Evolutionary conservation across 2,113 vertebrate species (phyloP).

Genomic region (Labrus mixtus): DNA sequence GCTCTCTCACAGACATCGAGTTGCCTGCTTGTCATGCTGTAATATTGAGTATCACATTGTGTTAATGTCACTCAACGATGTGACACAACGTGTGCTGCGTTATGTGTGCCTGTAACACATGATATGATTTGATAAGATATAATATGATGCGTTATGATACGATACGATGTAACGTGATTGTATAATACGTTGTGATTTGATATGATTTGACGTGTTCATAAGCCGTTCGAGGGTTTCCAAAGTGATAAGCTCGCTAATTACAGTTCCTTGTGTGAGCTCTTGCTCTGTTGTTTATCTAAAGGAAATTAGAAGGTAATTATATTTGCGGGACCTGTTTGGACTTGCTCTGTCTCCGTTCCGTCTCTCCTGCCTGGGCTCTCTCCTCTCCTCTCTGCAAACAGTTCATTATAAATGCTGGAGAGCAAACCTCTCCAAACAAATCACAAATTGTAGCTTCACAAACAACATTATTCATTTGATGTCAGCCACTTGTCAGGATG

Average conservation of each 20-base stretch:
- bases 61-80: neutral
- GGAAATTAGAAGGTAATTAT: constrained; percentile 67
- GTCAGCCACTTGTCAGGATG: constrained; percentile 71
- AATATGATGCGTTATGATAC: neutral
- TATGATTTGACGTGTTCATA: neutral
- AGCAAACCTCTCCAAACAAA: constrained; percentile 62
- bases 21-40: neutral
- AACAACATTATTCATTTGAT: constrained; percentile 66
- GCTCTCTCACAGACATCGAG: neutral
- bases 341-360: constrained; percentile 20
- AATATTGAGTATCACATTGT: neutral
- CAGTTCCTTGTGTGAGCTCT: constrained; percentile 46
- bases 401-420: constrained; percentile 67
- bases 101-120: neutral
- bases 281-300: constrained; percentile 62
- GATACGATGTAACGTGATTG: constrained; percentile 8
- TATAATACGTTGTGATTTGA: constrained; percentile 2
- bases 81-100: neutral
- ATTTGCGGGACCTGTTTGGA: constrained; percentile 65
- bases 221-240: constrained; percentile 8
- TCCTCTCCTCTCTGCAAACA: constrained; percentile 34
- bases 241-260: constrained; percentile 57
- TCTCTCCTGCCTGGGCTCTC: neutral
- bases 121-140: neutral
- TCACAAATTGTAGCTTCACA: constrained; percentile 62